Percentiles rank a stretch among this genome's conserved stretches.
phyloP scores from a whole-genome alignment of 2,797 vertebrate species.

The Pangasius macronema region DNA sequence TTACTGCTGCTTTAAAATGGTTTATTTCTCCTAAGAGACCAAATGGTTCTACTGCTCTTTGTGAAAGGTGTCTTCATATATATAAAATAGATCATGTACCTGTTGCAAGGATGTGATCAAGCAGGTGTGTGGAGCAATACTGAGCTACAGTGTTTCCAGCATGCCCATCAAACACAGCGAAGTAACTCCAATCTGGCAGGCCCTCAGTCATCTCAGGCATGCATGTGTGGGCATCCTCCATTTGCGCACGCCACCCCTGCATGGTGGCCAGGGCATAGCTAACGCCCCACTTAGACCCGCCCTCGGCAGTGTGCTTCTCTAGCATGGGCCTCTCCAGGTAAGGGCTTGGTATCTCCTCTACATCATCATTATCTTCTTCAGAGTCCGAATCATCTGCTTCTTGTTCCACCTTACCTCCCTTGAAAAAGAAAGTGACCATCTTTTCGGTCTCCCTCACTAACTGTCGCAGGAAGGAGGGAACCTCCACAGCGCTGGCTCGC shows the following conservation, averaged over 20 bases:
- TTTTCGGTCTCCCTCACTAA: slow-evolving; percentile 77
- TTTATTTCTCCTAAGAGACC: background rate
- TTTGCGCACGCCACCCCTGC: slow-evolving; percentile 82
- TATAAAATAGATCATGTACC: slow-evolving; percentile 61
- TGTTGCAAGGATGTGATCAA: slow-evolving; percentile 75
- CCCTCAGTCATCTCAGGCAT: slow-evolving; percentile 68
- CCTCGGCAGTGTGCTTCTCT: slow-evolving; percentile 72
- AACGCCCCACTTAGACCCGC: slow-evolving; percentile 62
- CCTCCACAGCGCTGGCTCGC: slow-evolving; percentile 73
- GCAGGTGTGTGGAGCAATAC: slow-evolving; percentile 78
- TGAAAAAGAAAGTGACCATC: slow-evolving; percentile 80
- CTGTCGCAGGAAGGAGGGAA: slow-evolving; percentile 77
- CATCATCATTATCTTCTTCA: slow-evolving; percentile 48
- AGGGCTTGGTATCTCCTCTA: slow-evolving; percentile 63
- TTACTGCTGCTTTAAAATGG: background rate
- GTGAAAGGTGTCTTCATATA: background rate
- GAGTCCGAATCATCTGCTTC: slow-evolving; percentile 46
- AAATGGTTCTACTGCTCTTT: background rate
- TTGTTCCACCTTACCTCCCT: slow-evolving; percentile 62
- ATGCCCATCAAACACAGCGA: slow-evolving; percentile 81
- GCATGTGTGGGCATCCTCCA: slow-evolving; percentile 82
- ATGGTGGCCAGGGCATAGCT: slow-evolving; percentile 77
- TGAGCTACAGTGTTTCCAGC: slow-evolving; percentile 77
- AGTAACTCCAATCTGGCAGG: slow-evolving; percentile 77
- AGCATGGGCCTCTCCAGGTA: slow-evolving; percentile 74